Evolutionary conservation across 2,113 vertebrate species (phyloP), one percentile per base, ranked within the genome.

Genomic region (Mellivora capensis): DNA sequence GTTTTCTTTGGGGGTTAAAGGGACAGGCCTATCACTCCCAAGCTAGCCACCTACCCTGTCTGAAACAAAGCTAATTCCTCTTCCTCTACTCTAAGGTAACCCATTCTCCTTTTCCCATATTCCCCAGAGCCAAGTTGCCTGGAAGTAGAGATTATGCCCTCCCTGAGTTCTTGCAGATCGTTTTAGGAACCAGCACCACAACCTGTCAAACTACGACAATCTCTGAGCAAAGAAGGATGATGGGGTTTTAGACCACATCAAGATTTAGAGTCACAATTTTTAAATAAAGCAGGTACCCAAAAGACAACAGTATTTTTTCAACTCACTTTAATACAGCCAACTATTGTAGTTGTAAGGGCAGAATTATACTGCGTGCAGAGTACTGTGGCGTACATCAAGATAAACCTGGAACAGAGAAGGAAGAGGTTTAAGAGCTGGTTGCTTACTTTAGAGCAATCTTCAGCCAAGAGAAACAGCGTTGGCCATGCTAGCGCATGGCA

Each of bases 361-460:
- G 99, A 99, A 96, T 99, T 99, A 98, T 99, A 99, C 98, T 99
- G 99, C 12, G 99, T 99, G 98, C 99, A 99, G 76, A 99, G 99
- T 59, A 99, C 99, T 3, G 99, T 99, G 96, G 99, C 99, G 87
- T 99, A 99, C 99, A 99, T 99, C 93, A 99, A 84, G 97, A 99
- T 97, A 85, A 99, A 99, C 96, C 99, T 99, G 88, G 0, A 29
- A 71, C 39, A 79, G 52, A 97, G 13, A 94, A 29, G 89, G 12
- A n/a, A 44, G 39, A 59, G 14, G 4, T 31, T 23, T 6, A 57
- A 83, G 39, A 64, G 18, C 47, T 42, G 52, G 18, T n/a, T 57
- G 29, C 54, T 49, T 27, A n/a, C 27, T 93, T 59, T 57, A 54
- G 3, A 72, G n/a, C 12, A 34, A 61, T 42, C 71, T 31, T 44